These are phyloP conservation scores for Eulemur coronatus DNA, from an alignment of 2,797 vertebrate genomes.

Conservation along the genomic window DNA sequence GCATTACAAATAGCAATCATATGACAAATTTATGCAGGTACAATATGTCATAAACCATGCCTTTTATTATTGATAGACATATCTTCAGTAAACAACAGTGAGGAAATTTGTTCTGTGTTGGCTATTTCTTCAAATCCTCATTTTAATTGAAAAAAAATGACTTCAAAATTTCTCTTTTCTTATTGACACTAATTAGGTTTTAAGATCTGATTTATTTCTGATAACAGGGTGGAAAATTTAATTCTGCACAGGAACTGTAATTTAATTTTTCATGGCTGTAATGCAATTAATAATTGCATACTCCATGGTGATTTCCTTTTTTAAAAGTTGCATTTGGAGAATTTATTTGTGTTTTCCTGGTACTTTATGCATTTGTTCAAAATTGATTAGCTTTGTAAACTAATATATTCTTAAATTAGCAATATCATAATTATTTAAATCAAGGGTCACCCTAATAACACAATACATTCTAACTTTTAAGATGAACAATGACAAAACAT, in stretches of 20 bases:
- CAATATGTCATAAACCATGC: not conserved
- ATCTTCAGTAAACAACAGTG: not conserved
- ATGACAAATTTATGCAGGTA: not conserved
- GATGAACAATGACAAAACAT: not conserved
- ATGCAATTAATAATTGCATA: not conserved
- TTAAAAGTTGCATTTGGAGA: not conserved
- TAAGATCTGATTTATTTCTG: conserved; percentile 13
- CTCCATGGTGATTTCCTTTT: not conserved
- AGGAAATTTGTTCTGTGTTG: not conserved
- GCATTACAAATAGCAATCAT: not conserved
- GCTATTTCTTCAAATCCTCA: not conserved
- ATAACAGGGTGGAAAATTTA: not conserved
- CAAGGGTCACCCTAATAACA: not conserved
- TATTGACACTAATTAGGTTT: not conserved
- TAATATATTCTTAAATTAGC: not conserved
- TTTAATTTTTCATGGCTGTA: not conserved
- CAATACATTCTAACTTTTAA: not conserved
- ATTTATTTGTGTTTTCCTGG: not conserved
- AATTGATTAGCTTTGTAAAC: not conserved
- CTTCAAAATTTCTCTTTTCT: not conserved
- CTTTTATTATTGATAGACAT: not conserved
- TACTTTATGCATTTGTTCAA: not conserved
- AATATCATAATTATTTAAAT: not conserved
- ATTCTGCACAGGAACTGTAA: not conserved
- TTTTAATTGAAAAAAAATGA: conserved; percentile 24